phyloP scores from a whole-genome alignment of 2,797 vertebrate genomes.

The Amblyopsis hoosieri region DNA sequence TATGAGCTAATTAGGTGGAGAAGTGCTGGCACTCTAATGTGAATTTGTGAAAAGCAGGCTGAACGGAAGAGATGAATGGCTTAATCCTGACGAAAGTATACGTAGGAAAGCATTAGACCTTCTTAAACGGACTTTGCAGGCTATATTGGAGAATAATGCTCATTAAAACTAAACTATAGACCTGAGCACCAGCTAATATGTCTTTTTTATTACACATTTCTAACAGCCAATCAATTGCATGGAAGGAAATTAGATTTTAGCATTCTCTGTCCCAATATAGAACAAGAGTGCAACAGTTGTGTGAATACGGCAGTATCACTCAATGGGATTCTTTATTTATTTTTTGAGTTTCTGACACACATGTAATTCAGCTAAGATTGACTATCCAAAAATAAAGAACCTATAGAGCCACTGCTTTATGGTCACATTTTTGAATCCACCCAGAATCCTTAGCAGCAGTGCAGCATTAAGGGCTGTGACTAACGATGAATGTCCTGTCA shows the following conservation, averaged over 20 bases:
- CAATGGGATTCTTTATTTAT: conserved; percentile 4
- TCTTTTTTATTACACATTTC: no score
- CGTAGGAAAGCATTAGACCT: conserved; percentile 34
- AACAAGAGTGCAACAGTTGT: conserved; percentile 3
- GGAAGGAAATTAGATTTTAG: no score
- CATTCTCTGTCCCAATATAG: background rate
- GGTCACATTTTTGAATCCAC: no score
- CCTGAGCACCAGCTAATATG: no score
- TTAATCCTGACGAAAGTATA: conserved; percentile 37
- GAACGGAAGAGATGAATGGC: conserved; percentile 54
- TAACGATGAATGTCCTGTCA: conserved; percentile 81
- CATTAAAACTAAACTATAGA: background rate
- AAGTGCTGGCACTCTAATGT: conserved; percentile 50
- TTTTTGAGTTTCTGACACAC: background rate
- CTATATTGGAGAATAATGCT: conserved; percentile 23
- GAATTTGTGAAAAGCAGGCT: conserved; percentile 45
- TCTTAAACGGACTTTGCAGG: conserved; percentile 17
- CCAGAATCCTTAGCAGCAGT: conserved; percentile 28
- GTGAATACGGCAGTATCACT: background rate
- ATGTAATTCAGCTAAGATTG: background rate
- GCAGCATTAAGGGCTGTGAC: conserved; percentile 64
- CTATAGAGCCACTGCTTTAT: no score
- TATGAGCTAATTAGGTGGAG: conserved; percentile 59
- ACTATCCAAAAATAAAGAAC: background rate
- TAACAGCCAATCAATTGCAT: no score